A percentile compares a stretch with the other conserved stretches of the same genome.
These are phyloP conservation scores for Cavia aperea DNA, from an alignment of 2,113 vertebrate genomes.

Conservation along the genomic window DNA sequence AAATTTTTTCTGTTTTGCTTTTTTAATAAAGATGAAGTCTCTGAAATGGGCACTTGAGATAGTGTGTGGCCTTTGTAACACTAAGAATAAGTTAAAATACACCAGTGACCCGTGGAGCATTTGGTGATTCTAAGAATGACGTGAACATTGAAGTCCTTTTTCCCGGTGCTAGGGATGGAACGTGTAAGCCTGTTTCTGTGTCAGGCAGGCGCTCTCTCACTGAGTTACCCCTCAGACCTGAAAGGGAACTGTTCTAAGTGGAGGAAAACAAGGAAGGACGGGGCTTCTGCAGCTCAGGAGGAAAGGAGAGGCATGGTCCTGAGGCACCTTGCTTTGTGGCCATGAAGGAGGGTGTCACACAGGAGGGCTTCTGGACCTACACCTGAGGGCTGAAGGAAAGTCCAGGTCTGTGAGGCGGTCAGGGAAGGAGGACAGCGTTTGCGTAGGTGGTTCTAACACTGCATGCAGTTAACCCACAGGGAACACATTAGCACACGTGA, in stretches of 20 bases:
- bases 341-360: not conserved
- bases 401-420: not conserved
- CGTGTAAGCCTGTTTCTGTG: not conserved
- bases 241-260: not conserved
- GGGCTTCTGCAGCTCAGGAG: not conserved
- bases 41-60: not conserved
- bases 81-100: not conserved
- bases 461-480: not conserved
- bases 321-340: not conserved
- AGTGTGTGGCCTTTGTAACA: not conserved
- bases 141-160: not conserved
- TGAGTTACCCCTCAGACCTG: not conserved
- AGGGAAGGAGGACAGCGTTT: not conserved
- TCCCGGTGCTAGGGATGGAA: not conserved
- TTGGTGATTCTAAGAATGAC: not conserved
- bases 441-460: not conserved
- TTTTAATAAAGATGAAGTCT: too few species aligned
- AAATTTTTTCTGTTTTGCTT: too few species aligned
- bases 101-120: not conserved
- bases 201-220: too few species aligned
- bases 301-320: not conserved
- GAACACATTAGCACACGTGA: not conserved
- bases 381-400: not conserved
- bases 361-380: accelerated
- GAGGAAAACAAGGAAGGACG: not conserved